phyloP scores from a whole-genome alignment of 2,888 invertebrate species.

The Agriopis aurantiaria region DNA sequence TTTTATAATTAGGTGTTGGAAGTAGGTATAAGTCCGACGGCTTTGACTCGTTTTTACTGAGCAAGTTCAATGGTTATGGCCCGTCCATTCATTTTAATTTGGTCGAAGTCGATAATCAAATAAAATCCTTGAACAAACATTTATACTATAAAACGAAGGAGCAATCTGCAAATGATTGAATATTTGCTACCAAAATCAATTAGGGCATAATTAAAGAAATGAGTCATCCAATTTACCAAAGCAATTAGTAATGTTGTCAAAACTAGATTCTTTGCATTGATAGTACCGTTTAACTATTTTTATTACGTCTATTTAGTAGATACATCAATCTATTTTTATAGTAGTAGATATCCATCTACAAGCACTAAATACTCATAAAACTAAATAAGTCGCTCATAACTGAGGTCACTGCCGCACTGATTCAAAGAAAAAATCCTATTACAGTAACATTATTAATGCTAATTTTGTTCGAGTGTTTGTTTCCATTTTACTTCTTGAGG shows the following conservation, averaged over 20 bases:
- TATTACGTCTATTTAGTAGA: conserved; percentile 26
- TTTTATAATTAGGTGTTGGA: too few species aligned
- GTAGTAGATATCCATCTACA: conserved; percentile 7
- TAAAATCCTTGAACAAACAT: conserved; percentile 26
- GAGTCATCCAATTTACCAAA: conserved; percentile 48
- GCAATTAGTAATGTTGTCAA: conserved; percentile 44
- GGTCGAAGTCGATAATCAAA: not conserved
- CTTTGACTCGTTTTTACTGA: too few species aligned
- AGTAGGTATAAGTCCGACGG: too few species aligned
- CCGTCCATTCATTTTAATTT: too few species aligned
- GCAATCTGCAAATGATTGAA: conserved; percentile 18
- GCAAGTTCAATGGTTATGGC: too few species aligned
- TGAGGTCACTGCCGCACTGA: conserved; percentile 13
- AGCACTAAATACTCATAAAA: conserved; percentile 9
- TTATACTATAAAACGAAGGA: conserved; percentile 17
- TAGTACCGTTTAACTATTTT: conserved; percentile 44
- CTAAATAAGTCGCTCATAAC: conserved; percentile 5
- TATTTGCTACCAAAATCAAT: conserved; percentile 31
- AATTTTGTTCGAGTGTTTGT: not conserved
- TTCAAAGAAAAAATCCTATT: not conserved
- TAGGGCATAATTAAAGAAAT: conserved; percentile 31
- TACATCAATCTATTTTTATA: conserved; percentile 33
- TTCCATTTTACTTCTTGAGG: not conserved
- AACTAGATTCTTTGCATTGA: conserved; percentile 53
- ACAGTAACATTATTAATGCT: not conserved